Conservation (phyloP, 1,140 invertebrate species). For the Brachionus rotundiformis region DNA sequence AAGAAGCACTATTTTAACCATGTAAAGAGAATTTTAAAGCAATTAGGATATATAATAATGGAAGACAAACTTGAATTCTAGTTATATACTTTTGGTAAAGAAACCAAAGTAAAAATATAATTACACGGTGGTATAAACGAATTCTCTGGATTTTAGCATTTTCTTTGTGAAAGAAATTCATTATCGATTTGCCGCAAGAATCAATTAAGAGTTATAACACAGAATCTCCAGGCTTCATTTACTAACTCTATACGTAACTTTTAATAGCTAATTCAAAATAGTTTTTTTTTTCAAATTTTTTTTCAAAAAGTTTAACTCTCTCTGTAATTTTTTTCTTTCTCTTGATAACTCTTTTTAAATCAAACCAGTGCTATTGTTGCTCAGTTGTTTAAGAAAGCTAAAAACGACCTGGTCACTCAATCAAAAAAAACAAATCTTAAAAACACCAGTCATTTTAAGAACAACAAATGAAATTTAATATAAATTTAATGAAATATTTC, state of each 20-base stretch:
- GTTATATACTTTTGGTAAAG: no score
- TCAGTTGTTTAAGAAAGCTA: conserved; percentile 11
- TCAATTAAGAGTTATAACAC: neutral
- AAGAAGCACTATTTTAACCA: no score
- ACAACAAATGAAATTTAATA: neutral
- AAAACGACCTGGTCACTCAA: neutral
- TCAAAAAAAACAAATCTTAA: neutral
- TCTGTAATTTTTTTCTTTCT: neutral
- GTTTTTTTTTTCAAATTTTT: neutral
- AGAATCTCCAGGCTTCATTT: neutral
- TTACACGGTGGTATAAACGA: neutral
- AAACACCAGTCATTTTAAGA: neutral
- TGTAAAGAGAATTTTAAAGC: no score
- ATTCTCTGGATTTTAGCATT: neutral
- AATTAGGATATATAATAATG: no score
- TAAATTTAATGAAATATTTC: conserved; percentile 18
- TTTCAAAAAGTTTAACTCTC: neutral
- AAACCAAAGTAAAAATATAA: neutral
- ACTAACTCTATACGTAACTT: neutral
- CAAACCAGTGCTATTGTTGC: neutral
- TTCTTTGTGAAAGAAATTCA: no score
- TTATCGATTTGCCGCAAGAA: neutral
- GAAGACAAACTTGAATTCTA: no score
- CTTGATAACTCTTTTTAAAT: neutral
- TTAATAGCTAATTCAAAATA: no score